These are phyloP conservation scores for Pontoporia blainvillei DNA, from an alignment of 2,113 vertebrate species.

Conservation along the genomic window DNA sequence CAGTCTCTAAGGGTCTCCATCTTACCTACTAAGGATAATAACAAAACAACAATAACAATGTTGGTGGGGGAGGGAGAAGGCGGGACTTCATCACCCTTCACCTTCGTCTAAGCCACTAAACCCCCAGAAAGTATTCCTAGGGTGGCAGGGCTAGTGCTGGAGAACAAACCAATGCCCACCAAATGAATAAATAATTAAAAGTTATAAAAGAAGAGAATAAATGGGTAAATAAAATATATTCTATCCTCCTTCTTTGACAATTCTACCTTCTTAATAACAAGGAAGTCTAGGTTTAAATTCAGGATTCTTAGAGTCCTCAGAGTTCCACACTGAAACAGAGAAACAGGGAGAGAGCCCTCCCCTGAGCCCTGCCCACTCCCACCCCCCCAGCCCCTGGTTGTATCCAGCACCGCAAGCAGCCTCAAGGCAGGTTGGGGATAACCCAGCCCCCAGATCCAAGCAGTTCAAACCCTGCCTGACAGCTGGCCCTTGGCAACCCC, in stretches of 20 bases:
- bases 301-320: neutral
- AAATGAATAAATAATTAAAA: neutral
- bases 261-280: neutral
- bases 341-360: rapidly evolving
- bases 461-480: neutral
- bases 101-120: neutral
- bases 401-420: neutral
- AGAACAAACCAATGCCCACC: neutral
- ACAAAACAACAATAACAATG: neutral
- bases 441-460: no score
- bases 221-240: neutral
- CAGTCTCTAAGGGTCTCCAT: neutral
- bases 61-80: rapidly evolving
- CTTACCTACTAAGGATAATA: neutral
- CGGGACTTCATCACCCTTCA: neutral
- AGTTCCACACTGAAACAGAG: neutral
- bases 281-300: neutral
- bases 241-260: neutral
- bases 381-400: neutral
- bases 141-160: neutral
- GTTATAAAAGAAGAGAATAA: neutral
- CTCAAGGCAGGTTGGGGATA: neutral
- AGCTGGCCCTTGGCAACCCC: neutral
- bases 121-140: neutral
- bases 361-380: neutral